Evolutionary conservation across 1,140 invertebrate species (phyloP).

Genomic region (Ooceraea biroi): DNA sequence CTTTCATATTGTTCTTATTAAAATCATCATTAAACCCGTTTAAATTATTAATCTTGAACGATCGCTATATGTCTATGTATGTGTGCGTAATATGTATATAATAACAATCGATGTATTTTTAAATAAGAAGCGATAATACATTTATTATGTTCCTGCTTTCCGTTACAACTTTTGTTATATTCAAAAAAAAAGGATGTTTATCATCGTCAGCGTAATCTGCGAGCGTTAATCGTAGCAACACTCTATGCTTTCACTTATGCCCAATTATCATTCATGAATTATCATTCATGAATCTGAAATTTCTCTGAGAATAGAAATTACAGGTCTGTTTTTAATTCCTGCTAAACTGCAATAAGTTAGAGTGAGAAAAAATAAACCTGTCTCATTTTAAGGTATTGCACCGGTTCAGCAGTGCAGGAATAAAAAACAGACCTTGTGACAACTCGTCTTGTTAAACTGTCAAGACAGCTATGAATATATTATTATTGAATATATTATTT

Average conservation of each 20-base stretch:
- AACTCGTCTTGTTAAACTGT: neutral
- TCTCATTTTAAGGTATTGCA: too few relatives aligned
- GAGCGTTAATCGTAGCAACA: neutral
- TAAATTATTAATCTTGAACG: neutral
- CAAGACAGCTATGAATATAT: too few relatives aligned
- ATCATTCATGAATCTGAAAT: neutral
- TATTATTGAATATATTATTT: neutral
- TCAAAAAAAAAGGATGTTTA: neutral
- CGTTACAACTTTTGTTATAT: neutral
- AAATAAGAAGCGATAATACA: neutral
- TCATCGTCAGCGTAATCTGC: neutral
- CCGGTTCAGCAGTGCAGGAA: too few relatives aligned
- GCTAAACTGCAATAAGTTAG: too few relatives aligned
- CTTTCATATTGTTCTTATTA: slow-evolving; percentile 21
- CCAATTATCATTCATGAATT: neutral
- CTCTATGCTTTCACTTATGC: slow-evolving; percentile 25
- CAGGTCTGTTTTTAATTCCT: too few relatives aligned
- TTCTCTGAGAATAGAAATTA: neutral
- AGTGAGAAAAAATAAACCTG: too few relatives aligned
- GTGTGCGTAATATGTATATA: neutral
- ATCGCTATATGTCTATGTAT: neutral
- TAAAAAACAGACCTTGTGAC: too few relatives aligned
- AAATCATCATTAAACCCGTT: neutral
- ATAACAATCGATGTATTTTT: neutral
- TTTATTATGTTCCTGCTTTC: neutral